Evolutionary conservation across 2,888 invertebrate species (phyloP).

Genomic region (Danaus chrysippus): DNA sequence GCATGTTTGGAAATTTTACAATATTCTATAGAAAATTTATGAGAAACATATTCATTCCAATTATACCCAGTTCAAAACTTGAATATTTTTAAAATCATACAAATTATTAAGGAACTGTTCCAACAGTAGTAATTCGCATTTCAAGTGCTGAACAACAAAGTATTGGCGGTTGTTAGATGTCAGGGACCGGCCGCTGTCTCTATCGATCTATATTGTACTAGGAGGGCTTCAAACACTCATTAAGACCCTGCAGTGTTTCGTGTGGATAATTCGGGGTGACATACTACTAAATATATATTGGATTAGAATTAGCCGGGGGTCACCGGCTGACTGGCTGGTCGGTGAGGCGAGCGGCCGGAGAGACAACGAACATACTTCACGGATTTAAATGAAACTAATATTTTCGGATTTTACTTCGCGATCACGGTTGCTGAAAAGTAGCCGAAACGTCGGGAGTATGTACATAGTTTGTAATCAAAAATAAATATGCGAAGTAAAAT

Average conservation of each 20-base stretch:
- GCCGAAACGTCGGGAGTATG: too few species aligned
- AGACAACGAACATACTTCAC: neutral
- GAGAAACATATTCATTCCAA: too few species aligned
- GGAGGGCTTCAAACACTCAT: constrained; percentile 24
- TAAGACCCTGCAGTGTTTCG: constrained; percentile 19
- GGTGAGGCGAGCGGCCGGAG: constrained; percentile 4
- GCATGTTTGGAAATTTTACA: too few species aligned
- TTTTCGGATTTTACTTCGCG: too few species aligned
- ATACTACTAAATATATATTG: constrained; percentile 23
- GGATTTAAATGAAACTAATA: too few species aligned
- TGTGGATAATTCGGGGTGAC: constrained; percentile 24
- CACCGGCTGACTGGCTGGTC: neutral
- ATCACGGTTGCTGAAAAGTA: too few species aligned
- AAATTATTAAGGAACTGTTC: too few species aligned
- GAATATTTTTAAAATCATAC: too few species aligned
- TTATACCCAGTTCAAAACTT: too few species aligned
- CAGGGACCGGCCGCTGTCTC: constrained; percentile 1
- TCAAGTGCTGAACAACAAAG: neutral
- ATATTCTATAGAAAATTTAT: too few species aligned
- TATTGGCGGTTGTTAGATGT: constrained; percentile 3
- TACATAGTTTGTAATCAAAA: too few species aligned
- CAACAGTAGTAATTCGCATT: neutral
- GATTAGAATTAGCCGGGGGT: constrained; percentile 23
- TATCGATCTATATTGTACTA: constrained; percentile 21
- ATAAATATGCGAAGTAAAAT: too few species aligned